Conservation (phyloP, 2,113 vertebrate species). For the Oreochromis tanganicae region DNA sequence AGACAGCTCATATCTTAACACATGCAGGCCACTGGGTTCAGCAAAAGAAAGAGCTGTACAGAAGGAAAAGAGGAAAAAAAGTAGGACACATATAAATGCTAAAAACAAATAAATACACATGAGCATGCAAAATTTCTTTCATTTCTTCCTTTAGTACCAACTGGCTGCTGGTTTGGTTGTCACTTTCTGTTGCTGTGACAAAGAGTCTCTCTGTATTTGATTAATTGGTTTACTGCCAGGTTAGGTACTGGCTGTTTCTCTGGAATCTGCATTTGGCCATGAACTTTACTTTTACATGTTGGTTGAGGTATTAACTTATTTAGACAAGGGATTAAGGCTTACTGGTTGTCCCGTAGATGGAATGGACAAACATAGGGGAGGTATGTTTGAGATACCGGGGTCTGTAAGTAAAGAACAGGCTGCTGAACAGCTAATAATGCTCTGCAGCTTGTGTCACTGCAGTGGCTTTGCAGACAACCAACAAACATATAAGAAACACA, state of each 20-base stretch:
- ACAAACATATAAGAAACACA: not conserved
- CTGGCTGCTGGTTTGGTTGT: not conserved
- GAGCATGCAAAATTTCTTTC: not conserved
- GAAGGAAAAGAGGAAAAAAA: not conserved
- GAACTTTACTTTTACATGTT: conserved; percentile 70
- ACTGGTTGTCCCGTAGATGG: conserved; percentile 52
- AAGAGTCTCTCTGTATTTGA: conserved; percentile 27
- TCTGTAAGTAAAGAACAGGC: conserved; percentile 38
- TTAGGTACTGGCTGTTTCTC: conserved; percentile 24
- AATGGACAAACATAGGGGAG: conserved; percentile 58
- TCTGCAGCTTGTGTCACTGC: not conserved
- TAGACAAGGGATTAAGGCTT: conserved; percentile 55
- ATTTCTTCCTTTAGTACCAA: not conserved
- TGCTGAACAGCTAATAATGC: conserved; percentile 6
- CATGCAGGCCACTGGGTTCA: conserved; percentile 8
- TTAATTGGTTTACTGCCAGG: conserved; percentile 58
- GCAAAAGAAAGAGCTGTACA: not conserved
- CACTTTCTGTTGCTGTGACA: conserved; percentile 2
- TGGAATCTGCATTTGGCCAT: conserved; percentile 62
- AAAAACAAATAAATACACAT: not conserved
- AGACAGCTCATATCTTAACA: conserved; percentile 10
- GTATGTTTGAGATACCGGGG: conserved; percentile 49
- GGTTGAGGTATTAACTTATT: conserved; percentile 66
- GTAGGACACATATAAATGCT: not conserved
- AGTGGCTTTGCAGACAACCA: not conserved